Evolutionary conservation across 2,888 invertebrate species (phyloP), one percentile per base, ranked within the genome.

Genomic region (Tuberolachnus salignus): DNA sequence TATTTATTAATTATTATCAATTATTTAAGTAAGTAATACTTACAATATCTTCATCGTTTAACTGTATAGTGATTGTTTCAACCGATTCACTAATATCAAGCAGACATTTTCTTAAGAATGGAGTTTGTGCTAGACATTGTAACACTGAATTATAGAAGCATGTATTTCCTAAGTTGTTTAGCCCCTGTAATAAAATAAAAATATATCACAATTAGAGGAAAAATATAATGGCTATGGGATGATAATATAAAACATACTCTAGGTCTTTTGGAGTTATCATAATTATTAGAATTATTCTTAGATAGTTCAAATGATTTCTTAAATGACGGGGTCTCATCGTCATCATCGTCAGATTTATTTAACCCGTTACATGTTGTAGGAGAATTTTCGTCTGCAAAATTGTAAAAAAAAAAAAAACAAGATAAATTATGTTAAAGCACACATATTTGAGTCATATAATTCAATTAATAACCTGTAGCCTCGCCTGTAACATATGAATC

Each of bases 111-210:
- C 91, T 86, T 82, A 93, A 87, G 85, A 91, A 94, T 1, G 94
- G 94, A 4, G 95, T 95, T 85, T 94, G 94, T 3, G 93, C 92
- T 83, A 96, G 87, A 85, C 94, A 94, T 87, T 98, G 98, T 88
- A 98, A 90, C 11, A 97, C 96, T 42, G 97, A 94, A 88, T 98
- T 98, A 85, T 98, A 96, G 86, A 97, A 98, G 85, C 98, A 98
- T 0, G 98, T 98, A 85, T 98, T 98, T 69, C 98, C 97, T 84
- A 97, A 87, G 87, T 98, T 98, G 71, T 89, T 89, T 59, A 98
- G 87, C 0, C 98, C 98, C 87, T 94, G 87, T 0, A 91, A 82
- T 78, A 46, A 74, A 82, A 53, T 53, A 19, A 73, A 63, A 57
- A 23, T 66, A 23, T 66, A 19, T 53, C 34, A 34, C 34, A 21